These are phyloP conservation scores for Trachelus iudaicus DNA, from an alignment of 2,888 invertebrate species.

Conservation along the genomic window DNA sequence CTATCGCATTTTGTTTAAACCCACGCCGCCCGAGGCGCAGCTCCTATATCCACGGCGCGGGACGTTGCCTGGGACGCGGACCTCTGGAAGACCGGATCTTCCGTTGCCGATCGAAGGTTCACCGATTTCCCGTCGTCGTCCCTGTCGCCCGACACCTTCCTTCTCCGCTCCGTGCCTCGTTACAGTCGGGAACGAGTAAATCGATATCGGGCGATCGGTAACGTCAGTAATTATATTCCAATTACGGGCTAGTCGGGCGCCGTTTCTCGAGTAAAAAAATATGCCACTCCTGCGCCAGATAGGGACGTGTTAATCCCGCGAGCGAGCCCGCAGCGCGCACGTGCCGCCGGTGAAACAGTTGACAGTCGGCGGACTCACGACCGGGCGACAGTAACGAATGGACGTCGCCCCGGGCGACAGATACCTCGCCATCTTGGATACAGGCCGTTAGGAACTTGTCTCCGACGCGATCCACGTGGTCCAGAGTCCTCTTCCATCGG, in stretches of 20 bases:
- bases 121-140: background rate
- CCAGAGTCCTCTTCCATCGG: background rate
- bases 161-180: background rate
- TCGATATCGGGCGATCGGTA: slow-evolving; percentile 38
- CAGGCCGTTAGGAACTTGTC: background rate
- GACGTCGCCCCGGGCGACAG: slow-evolving; percentile 20
- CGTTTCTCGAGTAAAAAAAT: slow-evolving; percentile 22
- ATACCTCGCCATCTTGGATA: slow-evolving; percentile 17
- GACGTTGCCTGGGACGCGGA: background rate
- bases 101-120: background rate
- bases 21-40: background rate
- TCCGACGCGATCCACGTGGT: background rate
- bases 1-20: background rate
- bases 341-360: slow-evolving; percentile 5
- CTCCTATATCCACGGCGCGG: background rate
- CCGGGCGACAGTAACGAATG: slow-evolving; percentile 19
- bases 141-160: background rate
- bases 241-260: slow-evolving; percentile 34
- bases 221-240: slow-evolving; percentile 46
- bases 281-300: slow-evolving; percentile 26
- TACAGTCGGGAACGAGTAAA: background rate
- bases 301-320: slow-evolving; percentile 33
- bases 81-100: background rate
- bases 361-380: slow-evolving; percentile 1
- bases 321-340: slow-evolving; percentile 4